These are phyloP conservation scores for Diachasma alloeum DNA, from an alignment of 1,140 invertebrate species.

Conservation along the genomic window DNA sequence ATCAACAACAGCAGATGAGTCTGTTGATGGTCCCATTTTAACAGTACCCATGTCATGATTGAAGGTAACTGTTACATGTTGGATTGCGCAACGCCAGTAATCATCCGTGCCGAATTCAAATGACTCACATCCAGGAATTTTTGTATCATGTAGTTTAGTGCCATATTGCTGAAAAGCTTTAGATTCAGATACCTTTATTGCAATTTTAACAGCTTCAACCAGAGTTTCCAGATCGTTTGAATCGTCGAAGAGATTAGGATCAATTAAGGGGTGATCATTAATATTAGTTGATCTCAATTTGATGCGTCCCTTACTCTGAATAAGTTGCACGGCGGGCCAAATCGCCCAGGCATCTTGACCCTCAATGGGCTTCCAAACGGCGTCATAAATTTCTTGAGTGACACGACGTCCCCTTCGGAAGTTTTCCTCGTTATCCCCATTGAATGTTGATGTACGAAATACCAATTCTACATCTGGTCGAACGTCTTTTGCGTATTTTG, in stretches of 20 bases:
- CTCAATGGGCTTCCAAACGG: slow-evolving; percentile 58
- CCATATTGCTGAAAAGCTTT: slow-evolving; percentile 65
- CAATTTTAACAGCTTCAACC: slow-evolving; percentile 70
- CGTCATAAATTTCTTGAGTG: slow-evolving; percentile 58
- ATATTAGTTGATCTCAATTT: slow-evolving; percentile 74
- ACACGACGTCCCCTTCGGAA: slow-evolving; percentile 66
- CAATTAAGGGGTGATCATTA: slow-evolving; percentile 79
- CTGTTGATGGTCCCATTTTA: slow-evolving; percentile 81
- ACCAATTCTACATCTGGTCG: slow-evolving; percentile 69
- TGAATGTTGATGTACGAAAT: slow-evolving; percentile 61
- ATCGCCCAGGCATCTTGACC: slow-evolving; percentile 65
- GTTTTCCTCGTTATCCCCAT: slow-evolving; percentile 72
- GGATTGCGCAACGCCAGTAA: slow-evolving; percentile 79
- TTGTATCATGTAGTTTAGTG: slow-evolving; percentile 69
- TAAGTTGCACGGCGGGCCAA: slow-evolving; percentile 56
- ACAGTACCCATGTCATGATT: slow-evolving; percentile 84
- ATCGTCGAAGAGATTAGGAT: slow-evolving; percentile 81
- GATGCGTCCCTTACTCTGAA: slow-evolving; percentile 78
- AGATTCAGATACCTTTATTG: slow-evolving; percentile 67
- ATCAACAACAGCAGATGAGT: slow-evolving; percentile 77
- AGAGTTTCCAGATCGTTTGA: slow-evolving; percentile 72
- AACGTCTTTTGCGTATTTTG: slow-evolving; percentile 62
- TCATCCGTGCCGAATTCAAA: slow-evolving; percentile 71
- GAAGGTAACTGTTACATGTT: slow-evolving; percentile 74
- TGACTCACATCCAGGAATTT: slow-evolving; percentile 73